Percentiles rank a stretch among this genome's conserved stretches.
Evolutionary conservation across 37 sponge, comb jelly and placozoan genomes (phyloP).

Genomic region (Beroe ovata): DNA sequence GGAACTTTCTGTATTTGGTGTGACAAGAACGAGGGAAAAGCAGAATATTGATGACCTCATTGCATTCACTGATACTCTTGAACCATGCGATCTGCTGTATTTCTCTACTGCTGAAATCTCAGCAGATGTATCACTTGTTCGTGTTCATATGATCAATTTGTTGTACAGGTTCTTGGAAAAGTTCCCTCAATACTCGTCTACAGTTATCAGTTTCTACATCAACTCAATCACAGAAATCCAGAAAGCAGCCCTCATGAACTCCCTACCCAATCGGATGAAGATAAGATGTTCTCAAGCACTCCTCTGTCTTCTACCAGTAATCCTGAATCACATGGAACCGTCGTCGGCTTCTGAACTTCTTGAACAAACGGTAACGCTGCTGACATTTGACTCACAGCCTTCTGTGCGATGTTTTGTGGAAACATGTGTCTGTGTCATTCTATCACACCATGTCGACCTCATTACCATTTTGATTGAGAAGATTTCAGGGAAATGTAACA

Average conservation of each 20-base stretch:
- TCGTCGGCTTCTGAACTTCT: neutral
- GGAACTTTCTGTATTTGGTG: slow-evolving; percentile 32
- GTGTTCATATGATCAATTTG: neutral
- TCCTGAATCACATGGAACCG: neutral
- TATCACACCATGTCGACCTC: neutral
- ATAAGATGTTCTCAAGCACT: slow-evolving; percentile 1
- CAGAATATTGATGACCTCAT: slow-evolving; percentile 25
- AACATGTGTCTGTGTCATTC: neutral
- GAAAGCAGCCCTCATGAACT: slow-evolving; percentile 14
- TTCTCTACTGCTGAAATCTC: neutral
- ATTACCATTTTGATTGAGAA: neutral
- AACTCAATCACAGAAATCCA: neutral
- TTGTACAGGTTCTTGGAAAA: neutral
- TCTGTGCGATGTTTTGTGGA: slow-evolving; percentile 57
- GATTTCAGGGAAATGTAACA: neutral
- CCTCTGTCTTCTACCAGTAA: slow-evolving; percentile 1
- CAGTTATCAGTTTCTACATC: slow-evolving; percentile 9
- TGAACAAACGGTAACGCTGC: neutral
- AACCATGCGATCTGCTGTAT: neutral
- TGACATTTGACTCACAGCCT: slow-evolving; percentile 45
- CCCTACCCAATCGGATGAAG: slow-evolving; percentile 16
- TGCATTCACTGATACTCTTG: neutral
- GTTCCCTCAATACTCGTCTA: neutral
- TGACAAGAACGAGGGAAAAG: slow-evolving; percentile 4
- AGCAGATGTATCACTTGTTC: neutral